Evolutionary conservation across 2,888 invertebrate species (phyloP), one percentile per base, ranked within the genome.

Genomic region (Neocrepidodera transversa): DNA sequence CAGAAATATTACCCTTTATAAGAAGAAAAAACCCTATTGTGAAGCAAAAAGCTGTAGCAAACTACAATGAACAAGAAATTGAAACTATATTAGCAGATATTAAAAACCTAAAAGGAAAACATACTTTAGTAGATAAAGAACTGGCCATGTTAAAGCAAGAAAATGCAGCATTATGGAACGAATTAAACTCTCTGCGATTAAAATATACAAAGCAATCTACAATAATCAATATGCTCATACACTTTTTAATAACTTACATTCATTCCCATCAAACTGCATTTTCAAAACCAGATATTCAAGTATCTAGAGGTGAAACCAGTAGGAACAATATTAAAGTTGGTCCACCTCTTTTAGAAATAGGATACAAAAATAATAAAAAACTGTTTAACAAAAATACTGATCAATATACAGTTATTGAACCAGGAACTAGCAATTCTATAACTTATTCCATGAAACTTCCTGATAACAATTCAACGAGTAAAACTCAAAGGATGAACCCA

Each of bases 1-100:
- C 93, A 17, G 87, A 90, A 75, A 81, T 95, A 5, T 87, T 92
- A 70, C 96, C 67, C 10, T 62, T 68, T 7, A 74, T 97, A 64
- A 96, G 95, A 78, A 85, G 96, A 75, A 96, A 95, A 83, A 52
- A 59, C n/a, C 35, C 55, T 6, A 40, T 57, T 32, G 13, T 54
- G 10, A 60, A 56, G 35, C 51, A 51, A 18, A 60, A 42, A 47
- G 10, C 38, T 5, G 13, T 26, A 20, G 36, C 42, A 18, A 47
- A 49, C 42, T 32, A 23, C 11, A 62, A 56, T 40, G 60, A 62
- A 38, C 57, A 59, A 42, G 58, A 67, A 43, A 23, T 68, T 7
- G 36, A 54, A 10, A 62, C 67, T 14, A 49, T 73, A 7, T 56
- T 68, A 5, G 58, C 55, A 42, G 65, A 60, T 17, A 54, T 72